phyloP scores from a whole-genome alignment of 2,113 vertebrate species.

The Hystrix cristata region DNA sequence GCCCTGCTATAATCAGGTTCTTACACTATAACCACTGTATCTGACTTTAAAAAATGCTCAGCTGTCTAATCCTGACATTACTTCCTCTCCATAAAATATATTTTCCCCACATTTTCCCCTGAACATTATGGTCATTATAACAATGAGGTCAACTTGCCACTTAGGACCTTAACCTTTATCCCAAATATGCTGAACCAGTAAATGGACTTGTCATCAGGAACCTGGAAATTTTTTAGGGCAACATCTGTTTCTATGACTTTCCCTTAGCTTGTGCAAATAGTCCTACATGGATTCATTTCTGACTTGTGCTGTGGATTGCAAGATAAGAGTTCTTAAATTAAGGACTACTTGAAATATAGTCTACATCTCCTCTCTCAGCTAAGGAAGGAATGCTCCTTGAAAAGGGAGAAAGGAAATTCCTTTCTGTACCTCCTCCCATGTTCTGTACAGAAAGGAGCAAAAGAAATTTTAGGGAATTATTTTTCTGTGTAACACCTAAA shows the following conservation, averaged over 20 bases:
- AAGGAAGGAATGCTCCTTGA: background rate
- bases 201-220: background rate
- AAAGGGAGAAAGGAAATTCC: background rate
- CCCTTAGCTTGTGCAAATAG: background rate
- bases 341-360: background rate
- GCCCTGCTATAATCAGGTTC: background rate
- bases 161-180: background rate
- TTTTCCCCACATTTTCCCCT: background rate
- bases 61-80: conserved; percentile 30
- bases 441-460: background rate
- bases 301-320: background rate
- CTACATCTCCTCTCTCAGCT: background rate
- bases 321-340: background rate
- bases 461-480: background rate
- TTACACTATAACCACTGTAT: background rate
- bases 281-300: background rate
- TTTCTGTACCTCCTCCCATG: background rate
- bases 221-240: background rate
- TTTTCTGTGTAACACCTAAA: background rate
- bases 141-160: background rate
- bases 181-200: background rate
- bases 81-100: background rate
- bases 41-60: background rate
- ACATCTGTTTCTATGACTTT: background rate
- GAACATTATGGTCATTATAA: background rate